These are phyloP conservation scores for Tenthredo distinguenda DNA, from an alignment of 2,888 invertebrate genomes.

Conservation along the genomic window DNA sequence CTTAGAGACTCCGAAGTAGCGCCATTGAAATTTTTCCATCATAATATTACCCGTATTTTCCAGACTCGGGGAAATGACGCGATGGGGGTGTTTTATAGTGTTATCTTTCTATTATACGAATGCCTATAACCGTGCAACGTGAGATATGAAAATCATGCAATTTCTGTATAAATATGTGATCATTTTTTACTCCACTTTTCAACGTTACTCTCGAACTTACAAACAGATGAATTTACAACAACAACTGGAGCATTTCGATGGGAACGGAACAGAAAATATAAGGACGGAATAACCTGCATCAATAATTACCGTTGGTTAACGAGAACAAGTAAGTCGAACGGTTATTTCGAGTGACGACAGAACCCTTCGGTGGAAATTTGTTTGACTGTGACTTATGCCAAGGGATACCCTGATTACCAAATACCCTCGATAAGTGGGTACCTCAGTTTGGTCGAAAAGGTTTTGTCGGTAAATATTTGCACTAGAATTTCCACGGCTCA, in stretches of 20 bases:
- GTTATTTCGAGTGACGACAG: not conserved
- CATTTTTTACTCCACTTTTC: not conserved
- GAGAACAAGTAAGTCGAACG: not conserved
- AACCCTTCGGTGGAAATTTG: not conserved
- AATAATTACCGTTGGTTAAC: not conserved
- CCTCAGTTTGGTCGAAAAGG: slow-evolving; percentile 8
- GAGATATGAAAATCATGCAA: not conserved
- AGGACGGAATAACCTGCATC: not conserved
- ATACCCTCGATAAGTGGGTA: not conserved
- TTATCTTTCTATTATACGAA: slow-evolving; percentile 24
- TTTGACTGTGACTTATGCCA: not conserved
- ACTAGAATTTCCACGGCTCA: not conserved
- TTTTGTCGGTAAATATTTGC: slow-evolving; percentile 27
- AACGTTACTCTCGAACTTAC: not conserved
- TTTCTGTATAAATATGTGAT: not conserved
- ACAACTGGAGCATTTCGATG: not conserved
- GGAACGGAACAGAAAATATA: not conserved
- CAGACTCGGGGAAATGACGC: not conserved
- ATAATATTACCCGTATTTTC: slow-evolving; percentile 15
- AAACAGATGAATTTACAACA: not conserved
- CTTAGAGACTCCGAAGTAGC: not conserved
- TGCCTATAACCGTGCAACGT: not conserved
- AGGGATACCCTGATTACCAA: not conserved
- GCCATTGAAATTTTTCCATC: slow-evolving; percentile 13
- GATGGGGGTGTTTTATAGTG: slow-evolving; percentile 17